phyloP scores from a whole-genome alignment of 2,113 vertebrate species.

The Sylvilagus bachmani region DNA sequence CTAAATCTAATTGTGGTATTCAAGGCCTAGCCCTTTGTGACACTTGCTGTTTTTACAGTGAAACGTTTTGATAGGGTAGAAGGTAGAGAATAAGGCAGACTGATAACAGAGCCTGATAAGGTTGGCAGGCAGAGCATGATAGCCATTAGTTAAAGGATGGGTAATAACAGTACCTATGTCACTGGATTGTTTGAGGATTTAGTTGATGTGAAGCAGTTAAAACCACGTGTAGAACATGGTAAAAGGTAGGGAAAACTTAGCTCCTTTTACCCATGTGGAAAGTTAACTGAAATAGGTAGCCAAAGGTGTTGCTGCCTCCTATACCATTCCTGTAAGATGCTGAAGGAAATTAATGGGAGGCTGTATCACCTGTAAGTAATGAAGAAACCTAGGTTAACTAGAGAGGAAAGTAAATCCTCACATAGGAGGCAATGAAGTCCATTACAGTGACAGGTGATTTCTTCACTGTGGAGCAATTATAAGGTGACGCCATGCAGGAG shows the following conservation, averaged over 20 bases:
- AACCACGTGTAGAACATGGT: too few species aligned
- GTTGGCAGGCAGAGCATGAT: background rate
- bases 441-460: background rate
- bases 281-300: background rate
- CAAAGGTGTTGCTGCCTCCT: background rate
- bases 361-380: background rate
- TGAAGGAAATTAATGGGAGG: background rate
- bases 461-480: background rate
- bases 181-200: too few species aligned
- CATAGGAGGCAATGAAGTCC: background rate
- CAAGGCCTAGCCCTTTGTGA: background rate
- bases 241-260: too few species aligned
- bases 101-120: background rate
- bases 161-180: too few species aligned
- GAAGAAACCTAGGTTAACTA: background rate
- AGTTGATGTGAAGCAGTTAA: too few species aligned
- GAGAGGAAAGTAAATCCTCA: background rate
- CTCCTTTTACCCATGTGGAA: background rate
- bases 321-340: background rate
- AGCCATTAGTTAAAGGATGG: too few species aligned
- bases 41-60: background rate
- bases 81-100: background rate
- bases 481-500: background rate
- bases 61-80: background rate
- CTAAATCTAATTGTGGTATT: background rate